These are phyloP conservation scores for Orthonychiurus folsomi DNA, from an alignment of 2,888 invertebrate species.

Conservation along the genomic window DNA sequence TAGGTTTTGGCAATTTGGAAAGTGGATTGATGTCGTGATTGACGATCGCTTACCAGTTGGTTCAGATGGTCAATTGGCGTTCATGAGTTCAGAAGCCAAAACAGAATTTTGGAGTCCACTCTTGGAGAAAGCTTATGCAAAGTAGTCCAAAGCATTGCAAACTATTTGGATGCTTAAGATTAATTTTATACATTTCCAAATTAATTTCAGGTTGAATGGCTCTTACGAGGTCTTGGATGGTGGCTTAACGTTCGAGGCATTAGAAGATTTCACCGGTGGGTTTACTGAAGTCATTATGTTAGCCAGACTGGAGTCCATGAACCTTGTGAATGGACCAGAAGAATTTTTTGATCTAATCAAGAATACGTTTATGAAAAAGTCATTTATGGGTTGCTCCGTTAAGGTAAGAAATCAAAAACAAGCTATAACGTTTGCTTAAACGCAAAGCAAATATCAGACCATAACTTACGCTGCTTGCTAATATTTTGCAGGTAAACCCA, in stretches of 20 bases:
- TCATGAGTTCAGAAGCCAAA: conserved; percentile 48
- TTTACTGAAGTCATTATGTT: conserved; percentile 47
- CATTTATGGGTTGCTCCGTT: conserved; percentile 54
- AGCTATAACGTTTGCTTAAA: too few species aligned
- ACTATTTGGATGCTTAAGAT: conserved; percentile 10
- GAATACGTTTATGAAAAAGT: conserved; percentile 47
- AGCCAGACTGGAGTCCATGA: conserved; percentile 51
- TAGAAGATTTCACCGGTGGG: conserved; percentile 53
- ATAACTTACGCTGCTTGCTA: too few species aligned
- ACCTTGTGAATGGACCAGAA: neutral
- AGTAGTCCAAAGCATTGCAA: conserved; percentile 46
- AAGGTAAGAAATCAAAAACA: too few species aligned
- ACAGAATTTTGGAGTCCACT: conserved; percentile 55
- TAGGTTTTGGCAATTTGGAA: conserved; percentile 51
- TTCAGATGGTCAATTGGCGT: conserved; percentile 48
- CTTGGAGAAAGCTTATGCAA: conserved; percentile 52
- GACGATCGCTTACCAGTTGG: conserved; percentile 51
- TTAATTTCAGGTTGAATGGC: conserved; percentile 45
- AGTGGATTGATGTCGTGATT: conserved; percentile 51
- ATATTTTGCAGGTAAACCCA: conserved; percentile 12
- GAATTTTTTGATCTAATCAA: conserved; percentile 47
- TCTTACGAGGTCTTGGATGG: conserved; percentile 54
- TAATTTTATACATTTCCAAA: conserved; percentile 41
- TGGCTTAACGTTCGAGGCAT: conserved; percentile 52
- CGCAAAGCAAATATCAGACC: conserved; percentile 13